phyloP scores from a whole-genome alignment of 2,888 invertebrate species.

The Epistrophe grossulariae region DNA sequence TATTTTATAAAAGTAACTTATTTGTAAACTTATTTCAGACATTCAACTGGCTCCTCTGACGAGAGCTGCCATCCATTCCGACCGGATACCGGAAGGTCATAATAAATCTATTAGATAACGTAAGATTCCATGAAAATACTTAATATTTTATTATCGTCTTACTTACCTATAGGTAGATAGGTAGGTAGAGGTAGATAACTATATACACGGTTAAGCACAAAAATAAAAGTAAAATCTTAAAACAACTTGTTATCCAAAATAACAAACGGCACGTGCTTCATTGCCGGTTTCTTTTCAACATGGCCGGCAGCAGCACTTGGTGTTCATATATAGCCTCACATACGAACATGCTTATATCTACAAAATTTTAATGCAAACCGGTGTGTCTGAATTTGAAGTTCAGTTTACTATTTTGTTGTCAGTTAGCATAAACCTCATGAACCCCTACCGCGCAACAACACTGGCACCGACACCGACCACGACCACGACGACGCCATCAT shows the following conservation, averaged over 20 bases:
- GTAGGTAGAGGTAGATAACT: not conserved
- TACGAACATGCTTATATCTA: constrained; percentile 14
- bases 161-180: not conserved
- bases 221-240: constrained; percentile 30
- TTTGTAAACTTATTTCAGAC: not conserved
- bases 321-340: not conserved
- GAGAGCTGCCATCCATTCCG: not conserved
- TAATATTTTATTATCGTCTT: constrained; percentile 38
- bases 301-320: not conserved
- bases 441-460: not conserved
- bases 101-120: constrained; percentile 60
- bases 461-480: not conserved
- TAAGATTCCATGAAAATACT: constrained; percentile 28
- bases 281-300: constrained; percentile 32
- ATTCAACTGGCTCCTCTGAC: not conserved
- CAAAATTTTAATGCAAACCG: constrained; percentile 35
- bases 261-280: constrained; percentile 61
- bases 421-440: constrained; percentile 14
- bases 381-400: constrained; percentile 14
- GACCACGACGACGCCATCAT: not conserved
- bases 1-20: not conserved
- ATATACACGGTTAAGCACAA: constrained; percentile 8
- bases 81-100: constrained; percentile 25
- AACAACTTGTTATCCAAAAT: constrained; percentile 42
- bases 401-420: constrained; percentile 6